Evolutionary conservation across 2,888 invertebrate species (phyloP), one percentile per base, ranked within the genome.

Genomic region (Lasioglossum figueresi): DNA sequence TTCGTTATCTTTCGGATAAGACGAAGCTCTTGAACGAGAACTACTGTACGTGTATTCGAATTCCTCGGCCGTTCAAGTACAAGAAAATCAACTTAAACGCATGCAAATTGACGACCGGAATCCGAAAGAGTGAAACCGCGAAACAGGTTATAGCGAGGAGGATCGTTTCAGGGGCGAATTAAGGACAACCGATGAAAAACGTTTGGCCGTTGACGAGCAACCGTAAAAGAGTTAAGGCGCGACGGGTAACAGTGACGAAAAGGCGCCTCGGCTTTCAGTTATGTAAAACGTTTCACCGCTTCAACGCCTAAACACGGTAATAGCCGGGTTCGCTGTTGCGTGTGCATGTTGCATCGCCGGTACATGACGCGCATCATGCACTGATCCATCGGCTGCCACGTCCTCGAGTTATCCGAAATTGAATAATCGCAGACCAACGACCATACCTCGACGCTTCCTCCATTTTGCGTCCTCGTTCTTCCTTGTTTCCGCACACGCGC

Each of bases 211-310:
- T 48, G 43, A 12, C 34, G 73, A 76, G 75, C 31, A 27, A 27
- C 27, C 48, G 48, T 73, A 75, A 85, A 77, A 66, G 79, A 82
- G 45, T 80, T 63, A 75, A 63, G 70, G 68, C 23, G 52, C 63
- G 76, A 79, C 31, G 72, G 34, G 72, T 37, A 75, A 68, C 43
- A 82, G 77, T 79, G 83, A 85, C 80, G 74, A 43, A 45, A 71
- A 76, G 70, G 45, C 77, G 77, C 52, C 48, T 80, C 71, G 79
- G 52, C 79, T 83, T 77, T 85, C 83, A 68, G 85, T 84, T 89
- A 81, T 85, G 86, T 80, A 89, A 89, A 89, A 89, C 86, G 79
- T 74, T 83, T 85, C 87, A 77, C 82, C 82, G 85, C 80, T 71
- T 56, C 52, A 76, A 37, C 79, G 81, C 80, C 77, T 83, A 87